A percentile compares a stretch with the other conserved stretches of the same genome.
Conservation (phyloP, 2,888 invertebrate species). For the Schizotus pectinicornis region DNA sequence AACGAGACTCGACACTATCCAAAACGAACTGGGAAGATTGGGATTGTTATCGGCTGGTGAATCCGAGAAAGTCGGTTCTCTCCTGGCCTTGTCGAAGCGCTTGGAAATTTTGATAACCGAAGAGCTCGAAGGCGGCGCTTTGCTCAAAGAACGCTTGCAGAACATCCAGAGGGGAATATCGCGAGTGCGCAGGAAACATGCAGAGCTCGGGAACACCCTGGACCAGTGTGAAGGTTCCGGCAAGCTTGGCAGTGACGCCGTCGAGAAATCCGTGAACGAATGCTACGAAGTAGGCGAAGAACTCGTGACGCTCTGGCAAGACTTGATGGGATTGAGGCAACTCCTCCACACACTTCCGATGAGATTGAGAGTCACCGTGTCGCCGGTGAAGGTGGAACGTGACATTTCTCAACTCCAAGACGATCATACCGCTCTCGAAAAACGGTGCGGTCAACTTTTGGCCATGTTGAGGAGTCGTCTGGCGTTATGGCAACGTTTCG, state of each 20-base stretch:
- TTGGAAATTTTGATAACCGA: constrained; percentile 76
- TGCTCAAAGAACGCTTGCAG: constrained; percentile 77
- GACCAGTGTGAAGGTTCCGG: constrained; percentile 78
- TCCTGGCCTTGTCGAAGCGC: constrained; percentile 73
- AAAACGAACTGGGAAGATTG: constrained; percentile 78
- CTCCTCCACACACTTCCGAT: constrained; percentile 79
- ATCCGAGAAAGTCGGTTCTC: constrained; percentile 77
- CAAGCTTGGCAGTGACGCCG: constrained; percentile 75
- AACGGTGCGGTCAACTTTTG: constrained; percentile 72
- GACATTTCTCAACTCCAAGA: constrained; percentile 79
- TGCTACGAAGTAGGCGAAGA: constrained; percentile 76
- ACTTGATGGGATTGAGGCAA: constrained; percentile 76
- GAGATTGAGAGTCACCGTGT: constrained; percentile 76
- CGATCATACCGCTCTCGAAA: constrained; percentile 74
- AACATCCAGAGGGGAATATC: constrained; percentile 75
- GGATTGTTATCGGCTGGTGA: constrained; percentile 76
- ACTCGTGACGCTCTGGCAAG: constrained; percentile 75
- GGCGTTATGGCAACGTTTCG: constrained; percentile 78
- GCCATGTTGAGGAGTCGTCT: constrained; percentile 69
- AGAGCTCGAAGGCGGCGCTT: constrained; percentile 76
- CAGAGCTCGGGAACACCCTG: constrained; percentile 65
- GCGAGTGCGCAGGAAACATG: constrained; percentile 72
- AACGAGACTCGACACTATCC: constrained; percentile 76
- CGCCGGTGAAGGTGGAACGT: constrained; percentile 71
- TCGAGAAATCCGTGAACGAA: constrained; percentile 76